Evolutionary conservation across 1,140 invertebrate genomes (phyloP), one percentile per base, ranked within the genome.

Genomic region (Sminthurinus signatus): DNA sequence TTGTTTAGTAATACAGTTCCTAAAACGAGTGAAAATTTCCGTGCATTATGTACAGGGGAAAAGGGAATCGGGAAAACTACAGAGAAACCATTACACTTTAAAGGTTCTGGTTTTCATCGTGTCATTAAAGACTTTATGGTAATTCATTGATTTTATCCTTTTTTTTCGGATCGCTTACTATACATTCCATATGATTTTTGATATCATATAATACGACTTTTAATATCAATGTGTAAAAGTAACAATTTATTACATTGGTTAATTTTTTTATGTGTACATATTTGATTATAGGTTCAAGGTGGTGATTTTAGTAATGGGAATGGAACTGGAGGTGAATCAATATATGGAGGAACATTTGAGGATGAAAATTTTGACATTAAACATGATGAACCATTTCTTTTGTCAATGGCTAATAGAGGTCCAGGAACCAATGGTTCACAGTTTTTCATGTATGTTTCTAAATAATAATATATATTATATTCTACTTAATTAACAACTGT

Each of bases 391-490:
- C 86, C 88, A 31, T 89, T 87, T 71, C 76, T 93, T 54, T 78
- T 98, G 32, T 96, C 93, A 1, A 98, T 98, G 96, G 95, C 96
- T 2, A 98, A 98, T 78, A 83, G 92, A 73, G 93, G 91, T 51
- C 91, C 91, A 76, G 88, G 97, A 74, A 97, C 96, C 15, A 98
- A 99, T 80, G 95, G 96, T 23, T 97, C 93, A 51, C 96, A 98
- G 75, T 99, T 99, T 80, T 99, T 99, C 80, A 93, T 98, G 85
- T 82, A 76, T 80, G 79, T 25, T n/a, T n/a, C n/a, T n/a, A n/a
- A n/a, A n/a, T n/a, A n/a, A 29, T 14, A 23, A 12, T 2, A 28
- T 5, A 12, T 8, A 59, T 21, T 12, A 28, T 25, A 46, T 44
- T 51, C 31, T 57, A 31, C 15, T 39, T 44, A 31, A n/a, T 21